These are phyloP conservation scores for Ecdyonurus torrentis DNA, from an alignment of 2,888 invertebrate species.

Conservation along the genomic window DNA sequence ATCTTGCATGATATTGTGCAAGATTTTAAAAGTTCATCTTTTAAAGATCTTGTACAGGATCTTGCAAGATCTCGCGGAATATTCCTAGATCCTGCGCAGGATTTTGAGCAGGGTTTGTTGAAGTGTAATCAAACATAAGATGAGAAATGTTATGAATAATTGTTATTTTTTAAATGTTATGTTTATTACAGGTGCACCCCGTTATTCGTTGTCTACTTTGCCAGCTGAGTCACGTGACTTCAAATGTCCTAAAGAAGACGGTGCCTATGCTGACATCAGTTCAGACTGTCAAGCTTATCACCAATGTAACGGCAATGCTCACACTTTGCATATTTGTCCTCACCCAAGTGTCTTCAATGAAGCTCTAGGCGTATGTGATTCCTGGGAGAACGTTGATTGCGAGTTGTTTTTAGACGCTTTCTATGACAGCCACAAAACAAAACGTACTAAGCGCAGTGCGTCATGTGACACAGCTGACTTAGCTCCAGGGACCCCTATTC, in stretches of 20 bases:
- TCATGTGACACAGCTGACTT: background rate
- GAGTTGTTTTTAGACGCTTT: background rate
- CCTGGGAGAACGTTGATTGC: constrained; percentile 5
- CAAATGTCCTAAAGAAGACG: constrained; percentile 15
- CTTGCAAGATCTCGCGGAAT: no score
- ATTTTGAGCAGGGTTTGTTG: no score
- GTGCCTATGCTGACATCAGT: constrained; percentile 23
- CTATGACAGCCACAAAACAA: background rate
- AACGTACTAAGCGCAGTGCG: background rate
- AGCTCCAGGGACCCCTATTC: background rate
- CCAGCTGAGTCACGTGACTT: background rate
- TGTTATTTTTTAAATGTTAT: no score
- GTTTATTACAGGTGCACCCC: background rate
- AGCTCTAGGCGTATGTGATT: constrained; percentile 2
- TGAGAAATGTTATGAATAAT: no score
- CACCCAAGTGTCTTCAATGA: constrained; percentile 1
- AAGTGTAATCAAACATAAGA: no score
- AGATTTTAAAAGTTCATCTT: no score
- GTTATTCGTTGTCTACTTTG: background rate
- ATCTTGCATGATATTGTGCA: no score
- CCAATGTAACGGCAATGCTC: constrained; percentile 17
- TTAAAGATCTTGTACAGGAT: no score
- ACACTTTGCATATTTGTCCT: background rate
- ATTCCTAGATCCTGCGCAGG: no score
- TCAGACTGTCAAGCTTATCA: constrained; percentile 23